phyloP scores from a whole-genome alignment of 2,888 invertebrate genomes.

The Protonemura montana region DNA sequence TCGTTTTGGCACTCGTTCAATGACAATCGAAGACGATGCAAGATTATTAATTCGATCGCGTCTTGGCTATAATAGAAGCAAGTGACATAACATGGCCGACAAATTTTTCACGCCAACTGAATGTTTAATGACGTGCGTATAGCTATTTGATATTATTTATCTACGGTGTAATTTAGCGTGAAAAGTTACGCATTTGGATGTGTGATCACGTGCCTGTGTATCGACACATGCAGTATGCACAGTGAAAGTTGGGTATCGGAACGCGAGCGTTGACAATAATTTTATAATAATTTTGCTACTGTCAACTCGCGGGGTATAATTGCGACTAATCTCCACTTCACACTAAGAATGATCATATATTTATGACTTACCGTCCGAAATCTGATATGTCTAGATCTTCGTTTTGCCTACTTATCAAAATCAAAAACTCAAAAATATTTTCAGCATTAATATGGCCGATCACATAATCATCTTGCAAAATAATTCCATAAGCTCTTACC shows the following conservation, averaged over 20 bases:
- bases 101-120: not conserved
- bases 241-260: not conserved
- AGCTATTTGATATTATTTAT: slow-evolving; percentile 7
- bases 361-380: too few species aligned
- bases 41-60: not conserved
- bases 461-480: too few species aligned
- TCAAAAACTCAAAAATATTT: too few species aligned
- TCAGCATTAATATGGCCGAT: too few species aligned
- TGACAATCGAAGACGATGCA: not conserved
- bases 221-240: not conserved
- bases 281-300: not conserved
- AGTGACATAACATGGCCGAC: slow-evolving; percentile 1
- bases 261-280: not conserved
- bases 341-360: too few species aligned
- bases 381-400: too few species aligned
- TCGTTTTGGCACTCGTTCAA: not conserved
- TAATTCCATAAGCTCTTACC: too few species aligned
- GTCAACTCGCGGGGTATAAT: too few species aligned
- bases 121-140: not conserved
- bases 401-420: too few species aligned
- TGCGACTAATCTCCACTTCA: too few species aligned
- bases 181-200: not conserved
- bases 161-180: not conserved
- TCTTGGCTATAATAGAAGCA: not conserved
- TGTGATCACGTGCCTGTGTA: not conserved